Evolutionary conservation across 2,797 vertebrate genomes (phyloP).

Genomic region (Mormyrops boulengeri): DNA sequence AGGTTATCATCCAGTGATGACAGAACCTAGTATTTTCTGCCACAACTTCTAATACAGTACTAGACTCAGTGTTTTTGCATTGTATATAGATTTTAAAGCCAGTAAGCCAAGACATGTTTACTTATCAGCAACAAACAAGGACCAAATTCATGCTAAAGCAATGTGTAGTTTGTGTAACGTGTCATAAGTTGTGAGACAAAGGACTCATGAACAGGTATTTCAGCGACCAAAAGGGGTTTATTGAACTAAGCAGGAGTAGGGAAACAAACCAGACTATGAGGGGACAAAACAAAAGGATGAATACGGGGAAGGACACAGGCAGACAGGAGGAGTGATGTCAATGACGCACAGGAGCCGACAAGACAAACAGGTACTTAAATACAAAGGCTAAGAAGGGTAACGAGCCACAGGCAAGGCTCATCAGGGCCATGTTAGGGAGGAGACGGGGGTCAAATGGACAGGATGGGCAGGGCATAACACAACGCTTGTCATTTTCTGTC

Average conservation of each 20-base stretch:
- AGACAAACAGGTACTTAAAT: neutral
- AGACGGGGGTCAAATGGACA: neutral
- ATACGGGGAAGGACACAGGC: neutral
- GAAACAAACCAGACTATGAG: neutral
- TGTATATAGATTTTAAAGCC: neutral
- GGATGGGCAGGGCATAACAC: neutral
- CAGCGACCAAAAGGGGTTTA: neutral
- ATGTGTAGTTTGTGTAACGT: neutral
- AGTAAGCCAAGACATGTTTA: neutral
- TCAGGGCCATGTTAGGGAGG: neutral
- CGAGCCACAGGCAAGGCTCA: neutral
- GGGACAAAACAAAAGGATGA: neutral
- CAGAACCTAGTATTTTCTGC: neutral
- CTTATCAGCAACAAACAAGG: neutral
- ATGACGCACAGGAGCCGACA: neutral
- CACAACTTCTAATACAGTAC: neutral
- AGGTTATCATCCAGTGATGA: neutral
- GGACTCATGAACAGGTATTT: neutral
- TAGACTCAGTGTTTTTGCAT: neutral
- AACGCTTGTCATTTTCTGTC: neutral
- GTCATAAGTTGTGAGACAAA: neutral
- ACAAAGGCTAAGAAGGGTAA: neutral
- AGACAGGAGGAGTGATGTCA: neutral
- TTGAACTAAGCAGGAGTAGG: neutral
- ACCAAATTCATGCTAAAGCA: neutral